Percentiles rank a stretch among this genome's conserved stretches.
Evolutionary conservation across 1,140 invertebrate species (phyloP).

Genomic region (Rhagoletis zephyria): DNA sequence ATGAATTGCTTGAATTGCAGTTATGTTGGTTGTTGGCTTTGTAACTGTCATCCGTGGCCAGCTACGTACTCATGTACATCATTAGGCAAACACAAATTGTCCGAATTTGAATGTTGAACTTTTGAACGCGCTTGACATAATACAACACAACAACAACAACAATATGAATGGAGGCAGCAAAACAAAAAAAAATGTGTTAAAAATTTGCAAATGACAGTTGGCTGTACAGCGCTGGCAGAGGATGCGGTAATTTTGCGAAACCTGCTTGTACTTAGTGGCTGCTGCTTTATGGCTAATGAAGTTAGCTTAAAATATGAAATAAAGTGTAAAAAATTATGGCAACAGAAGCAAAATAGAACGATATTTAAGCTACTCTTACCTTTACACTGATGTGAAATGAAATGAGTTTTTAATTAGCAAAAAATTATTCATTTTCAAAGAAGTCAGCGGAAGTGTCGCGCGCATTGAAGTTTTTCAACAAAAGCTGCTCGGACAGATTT

Average conservation of each 20-base stretch:
- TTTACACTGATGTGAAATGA: background rate
- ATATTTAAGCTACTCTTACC: background rate
- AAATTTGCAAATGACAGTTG: background rate
- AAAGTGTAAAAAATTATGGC: too few relatives aligned
- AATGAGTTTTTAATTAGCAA: too few relatives aligned
- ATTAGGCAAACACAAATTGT: constrained; percentile 49
- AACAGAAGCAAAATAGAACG: background rate
- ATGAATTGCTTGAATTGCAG: background rate
- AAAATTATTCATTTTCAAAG: too few relatives aligned
- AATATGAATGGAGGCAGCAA: background rate
- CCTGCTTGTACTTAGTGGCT: background rate
- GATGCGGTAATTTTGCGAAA: background rate
- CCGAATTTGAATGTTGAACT: constrained; percentile 6
- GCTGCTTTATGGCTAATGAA: background rate
- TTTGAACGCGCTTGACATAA: constrained; percentile 1
- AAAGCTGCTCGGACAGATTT: too few relatives aligned
- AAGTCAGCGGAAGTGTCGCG: too few relatives aligned
- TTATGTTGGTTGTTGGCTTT: background rate
- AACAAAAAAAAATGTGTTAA: background rate
- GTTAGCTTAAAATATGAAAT: background rate
- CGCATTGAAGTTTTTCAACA: too few relatives aligned
- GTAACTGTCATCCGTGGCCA: background rate
- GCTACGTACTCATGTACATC: constrained; percentile 33
- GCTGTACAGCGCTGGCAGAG: too few relatives aligned
- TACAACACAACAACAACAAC: background rate